Percentiles rank a stretch among this genome's conserved stretches.
phyloP scores from a whole-genome alignment of 2,888 invertebrate genomes.

The Caenorhabditis sinica region DNA sequence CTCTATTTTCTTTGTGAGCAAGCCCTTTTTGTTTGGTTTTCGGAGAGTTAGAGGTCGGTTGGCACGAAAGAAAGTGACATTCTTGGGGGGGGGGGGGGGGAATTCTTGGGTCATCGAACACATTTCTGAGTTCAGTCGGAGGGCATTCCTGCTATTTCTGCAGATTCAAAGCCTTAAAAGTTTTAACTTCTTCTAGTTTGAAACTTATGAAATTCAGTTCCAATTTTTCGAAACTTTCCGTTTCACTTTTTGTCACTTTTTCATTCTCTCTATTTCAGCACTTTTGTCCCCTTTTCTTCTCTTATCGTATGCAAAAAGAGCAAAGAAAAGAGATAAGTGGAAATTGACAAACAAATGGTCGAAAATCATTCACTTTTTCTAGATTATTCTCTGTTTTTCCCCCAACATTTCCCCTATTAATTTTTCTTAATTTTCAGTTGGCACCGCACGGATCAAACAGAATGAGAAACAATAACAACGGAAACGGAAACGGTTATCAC shows the following conservation, averaged over 20 bases:
- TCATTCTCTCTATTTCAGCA: constrained; percentile 15
- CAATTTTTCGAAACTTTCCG: constrained; percentile 16
- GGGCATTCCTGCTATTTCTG: background rate
- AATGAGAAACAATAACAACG: constrained; percentile 46
- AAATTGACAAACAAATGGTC: constrained; percentile 31
- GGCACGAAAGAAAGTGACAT: constrained; percentile 16
- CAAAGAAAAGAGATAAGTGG: constrained; percentile 18
- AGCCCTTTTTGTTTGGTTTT: constrained; percentile 23
- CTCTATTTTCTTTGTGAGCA: constrained; percentile 23
- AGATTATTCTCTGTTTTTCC: background rate
- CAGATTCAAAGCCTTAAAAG: background rate
- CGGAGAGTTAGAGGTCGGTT: constrained; percentile 1
- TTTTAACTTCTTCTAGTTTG: background rate
- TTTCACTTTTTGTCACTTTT: constrained; percentile 23
- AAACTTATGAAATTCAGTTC: constrained; percentile 11
- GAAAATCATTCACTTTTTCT: constrained; percentile 29
- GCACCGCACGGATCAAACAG: constrained; percentile 53
- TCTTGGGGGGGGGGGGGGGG: too few species aligned
- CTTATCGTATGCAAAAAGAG: constrained; percentile 2
- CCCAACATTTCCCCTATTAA: background rate
- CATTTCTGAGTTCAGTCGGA: constrained; percentile 20
- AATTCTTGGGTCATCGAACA: constrained; percentile 26
- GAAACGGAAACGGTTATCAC: constrained; percentile 26
- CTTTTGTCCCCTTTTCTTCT: background rate
- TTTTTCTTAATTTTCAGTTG: constrained; percentile 46